Evolutionary conservation across 1,140 invertebrate genomes (phyloP).

Genomic region (Formica selysi): DNA sequence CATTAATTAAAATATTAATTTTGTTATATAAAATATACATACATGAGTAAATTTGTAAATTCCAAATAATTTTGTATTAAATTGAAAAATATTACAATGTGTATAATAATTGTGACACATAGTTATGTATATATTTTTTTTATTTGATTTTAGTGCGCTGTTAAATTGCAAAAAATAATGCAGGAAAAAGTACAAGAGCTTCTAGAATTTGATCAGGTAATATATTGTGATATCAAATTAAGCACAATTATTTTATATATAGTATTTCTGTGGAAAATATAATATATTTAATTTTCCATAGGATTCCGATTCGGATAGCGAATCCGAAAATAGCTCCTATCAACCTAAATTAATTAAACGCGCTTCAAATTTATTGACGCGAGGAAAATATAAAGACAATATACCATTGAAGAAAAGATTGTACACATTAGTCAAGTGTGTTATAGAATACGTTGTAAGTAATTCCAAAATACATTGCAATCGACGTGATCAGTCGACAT

Average conservation of each 20-base stretch:
- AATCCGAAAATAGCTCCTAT: constrained; percentile 84
- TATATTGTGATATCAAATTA: constrained; percentile 54
- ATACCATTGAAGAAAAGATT: constrained; percentile 92
- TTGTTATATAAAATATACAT: constrained; percentile 76
- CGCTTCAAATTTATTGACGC: constrained; percentile 86
- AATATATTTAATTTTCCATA: constrained; percentile 68
- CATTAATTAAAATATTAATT: constrained; percentile 71
- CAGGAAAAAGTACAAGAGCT: constrained; percentile 94
- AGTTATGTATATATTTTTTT: background rate
- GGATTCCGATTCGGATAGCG: constrained; percentile 87
- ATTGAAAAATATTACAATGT: background rate
- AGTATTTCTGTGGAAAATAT: background rate
- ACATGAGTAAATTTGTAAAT: background rate
- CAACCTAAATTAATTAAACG: constrained; percentile 86
- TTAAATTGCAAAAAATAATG: constrained; percentile 94
- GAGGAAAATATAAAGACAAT: constrained; percentile 88
- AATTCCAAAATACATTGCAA: constrained; percentile 69
- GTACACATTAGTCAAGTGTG: constrained; percentile 91
- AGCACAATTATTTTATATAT: background rate
- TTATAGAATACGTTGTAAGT: constrained; percentile 92
- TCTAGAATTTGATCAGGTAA: constrained; percentile 92
- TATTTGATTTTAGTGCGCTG: constrained; percentile 89
- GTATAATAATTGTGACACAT: background rate
- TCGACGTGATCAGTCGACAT: constrained; percentile 13
- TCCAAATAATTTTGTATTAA: background rate